Percentiles rank a stretch among this genome's conserved stretches.
Conservation (phyloP, 2,888 invertebrate genomes). For the Limulus polyphemus region DNA sequence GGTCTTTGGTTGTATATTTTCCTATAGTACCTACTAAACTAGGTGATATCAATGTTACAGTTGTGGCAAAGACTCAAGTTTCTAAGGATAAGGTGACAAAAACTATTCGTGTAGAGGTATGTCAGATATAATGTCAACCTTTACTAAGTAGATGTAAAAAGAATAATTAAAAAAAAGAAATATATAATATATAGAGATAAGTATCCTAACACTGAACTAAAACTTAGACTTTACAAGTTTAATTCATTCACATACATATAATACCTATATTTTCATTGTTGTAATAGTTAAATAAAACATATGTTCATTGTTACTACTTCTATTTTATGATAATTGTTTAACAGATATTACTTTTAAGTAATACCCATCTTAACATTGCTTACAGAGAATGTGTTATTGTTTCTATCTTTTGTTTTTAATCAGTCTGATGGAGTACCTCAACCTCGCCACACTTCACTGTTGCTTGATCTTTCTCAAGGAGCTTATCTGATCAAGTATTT, state of each 20-base stretch:
- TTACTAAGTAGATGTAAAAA: no score
- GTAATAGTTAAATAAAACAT: no score
- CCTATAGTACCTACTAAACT: constrained; percentile 73
- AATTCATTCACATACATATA: no score
- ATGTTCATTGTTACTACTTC: no score
- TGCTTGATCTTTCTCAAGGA: constrained; percentile 80
- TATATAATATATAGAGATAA: no score
- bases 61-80: constrained; percentile 49
- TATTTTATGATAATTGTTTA: no score
- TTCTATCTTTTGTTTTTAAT: neutral
- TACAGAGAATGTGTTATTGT: no score
- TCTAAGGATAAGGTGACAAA: constrained; percentile 35
- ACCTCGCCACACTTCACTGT: constrained; percentile 76
- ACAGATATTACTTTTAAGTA: no score
- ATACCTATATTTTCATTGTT: no score
- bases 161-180: no score
- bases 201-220: neutral
- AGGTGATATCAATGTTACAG: constrained; percentile 55
- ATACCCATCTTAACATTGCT: no score
- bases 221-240: no score
- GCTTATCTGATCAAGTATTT: constrained; percentile 87
- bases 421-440: constrained; percentile 82
- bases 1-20: constrained; percentile 58
- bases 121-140: constrained; percentile 5
- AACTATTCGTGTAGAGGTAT: constrained; percentile 49